Evolutionary conservation across 1,140 invertebrate genomes (phyloP), one percentile per base, ranked within the genome.

Genomic region (Diorhabda elongata): DNA sequence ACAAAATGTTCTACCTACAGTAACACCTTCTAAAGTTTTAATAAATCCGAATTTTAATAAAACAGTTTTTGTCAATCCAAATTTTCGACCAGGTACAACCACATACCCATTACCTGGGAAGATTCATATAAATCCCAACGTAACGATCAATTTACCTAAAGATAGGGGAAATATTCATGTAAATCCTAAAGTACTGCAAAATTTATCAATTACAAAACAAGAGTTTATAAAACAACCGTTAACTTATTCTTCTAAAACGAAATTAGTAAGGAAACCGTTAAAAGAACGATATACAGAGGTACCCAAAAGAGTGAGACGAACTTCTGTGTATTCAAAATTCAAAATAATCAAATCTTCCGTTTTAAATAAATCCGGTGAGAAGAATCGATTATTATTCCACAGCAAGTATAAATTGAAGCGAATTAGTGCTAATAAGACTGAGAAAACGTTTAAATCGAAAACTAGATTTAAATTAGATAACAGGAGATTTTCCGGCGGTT

Each of bases 21-120:
- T 43, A 42, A 26, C 42, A 61, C 58, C 64, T 57, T 59, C 71
- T 8, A 76, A 74, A 73, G 76, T 80, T 5, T 69, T 77, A 60
- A 71, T 79, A 3, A 79, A 79, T 67, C 78, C 78, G 26, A 76
- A 79, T 64, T 79, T 80, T 67, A 74, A 73, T 42, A 71, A 70
- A 44, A 78, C 73, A 61, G 78, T 79, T 8, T 76, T 76, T 66
- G 69, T 80, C 9, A 80, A 80, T 74, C 79, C 77, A 7, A 74
- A 79, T 64, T 79, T 78, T 72, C n/a, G 60, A 11, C 41, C 44
- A 41, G 8, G 2, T 44, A 69, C 3, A 11, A 41, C n/a, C 3
- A 61, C 9, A 6, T 8, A n/a, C 5, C 8, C 42, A 57, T 6
- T 58, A 58, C 44, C 4, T 42, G 45, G 52, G 8, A 63, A 73